These are phyloP conservation scores for Chiloscyllium plagiosum DNA, from an alignment of 2,113 vertebrate species.

Conservation along the genomic window DNA sequence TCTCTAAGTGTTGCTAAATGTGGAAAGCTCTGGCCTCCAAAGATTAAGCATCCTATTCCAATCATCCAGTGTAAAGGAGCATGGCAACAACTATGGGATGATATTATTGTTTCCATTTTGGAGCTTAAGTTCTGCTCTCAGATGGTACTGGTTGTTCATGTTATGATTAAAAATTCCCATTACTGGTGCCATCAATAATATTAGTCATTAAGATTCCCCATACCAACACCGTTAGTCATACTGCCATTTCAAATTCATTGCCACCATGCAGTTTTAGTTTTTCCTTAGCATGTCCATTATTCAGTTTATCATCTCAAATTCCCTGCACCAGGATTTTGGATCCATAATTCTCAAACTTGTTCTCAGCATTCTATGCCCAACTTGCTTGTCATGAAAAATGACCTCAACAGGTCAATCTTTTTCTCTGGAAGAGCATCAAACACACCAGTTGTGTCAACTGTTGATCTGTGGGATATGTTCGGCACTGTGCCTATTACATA, in stretches of 20 bases:
- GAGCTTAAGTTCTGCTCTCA: background rate
- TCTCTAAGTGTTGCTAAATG: background rate
- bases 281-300: background rate
- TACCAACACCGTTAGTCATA: background rate
- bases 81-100: background rate
- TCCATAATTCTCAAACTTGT: background rate
- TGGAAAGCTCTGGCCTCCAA: background rate
- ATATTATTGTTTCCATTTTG: background rate
- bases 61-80: background rate
- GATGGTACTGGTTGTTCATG: background rate
- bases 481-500: background rate
- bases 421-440: background rate
- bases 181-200: background rate
- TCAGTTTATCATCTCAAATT: background rate
- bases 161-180: background rate
- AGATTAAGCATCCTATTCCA: background rate
- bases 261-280: background rate
- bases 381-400: background rate
- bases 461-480: background rate
- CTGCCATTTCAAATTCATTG: background rate
- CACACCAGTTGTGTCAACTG: background rate
- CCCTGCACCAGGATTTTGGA: background rate
- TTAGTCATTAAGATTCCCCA: background rate
- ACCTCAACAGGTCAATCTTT: background rate
- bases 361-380: background rate